Evolutionary conservation across 2,888 invertebrate genomes (phyloP).

Genomic region (Yponomeuta plumbellus): DNA sequence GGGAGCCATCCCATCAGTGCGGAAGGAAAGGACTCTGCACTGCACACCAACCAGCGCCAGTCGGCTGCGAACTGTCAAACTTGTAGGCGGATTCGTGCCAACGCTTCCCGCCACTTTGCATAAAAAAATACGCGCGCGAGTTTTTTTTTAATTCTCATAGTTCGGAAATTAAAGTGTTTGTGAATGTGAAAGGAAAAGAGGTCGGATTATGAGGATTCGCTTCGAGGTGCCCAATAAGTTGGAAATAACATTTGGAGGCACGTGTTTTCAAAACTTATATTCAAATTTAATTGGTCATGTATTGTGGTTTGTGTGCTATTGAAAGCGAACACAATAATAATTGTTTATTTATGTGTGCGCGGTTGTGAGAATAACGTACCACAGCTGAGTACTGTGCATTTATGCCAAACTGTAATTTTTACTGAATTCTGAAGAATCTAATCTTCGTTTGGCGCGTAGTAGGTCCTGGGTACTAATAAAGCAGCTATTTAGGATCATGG

Average conservation of each 20-base stretch:
- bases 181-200: background rate
- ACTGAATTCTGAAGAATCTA: no score
- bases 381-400: background rate
- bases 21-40: slow-evolving; percentile 44
- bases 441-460: no score
- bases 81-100: background rate
- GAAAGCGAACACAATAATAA: background rate
- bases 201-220: slow-evolving; percentile 56
- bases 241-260: slow-evolving; percentile 69
- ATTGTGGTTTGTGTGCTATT: background rate
- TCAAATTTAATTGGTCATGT: slow-evolving; percentile 4
- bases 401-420: background rate
- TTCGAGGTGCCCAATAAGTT: slow-evolving; percentile 72
- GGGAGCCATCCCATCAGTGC: slow-evolving; percentile 56
- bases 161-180: background rate
- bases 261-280: slow-evolving; percentile 8
- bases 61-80: slow-evolving; percentile 13
- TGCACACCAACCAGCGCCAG: slow-evolving; percentile 27
- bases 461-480: no score
- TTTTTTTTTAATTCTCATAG: background rate
- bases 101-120: slow-evolving; percentile 4
- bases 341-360: background rate
- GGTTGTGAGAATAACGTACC: background rate
- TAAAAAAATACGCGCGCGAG: background rate
- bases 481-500: no score